These are phyloP conservation scores for Stegastes partitus DNA, from an alignment of 2,113 vertebrate genomes.

Conservation along the genomic window DNA sequence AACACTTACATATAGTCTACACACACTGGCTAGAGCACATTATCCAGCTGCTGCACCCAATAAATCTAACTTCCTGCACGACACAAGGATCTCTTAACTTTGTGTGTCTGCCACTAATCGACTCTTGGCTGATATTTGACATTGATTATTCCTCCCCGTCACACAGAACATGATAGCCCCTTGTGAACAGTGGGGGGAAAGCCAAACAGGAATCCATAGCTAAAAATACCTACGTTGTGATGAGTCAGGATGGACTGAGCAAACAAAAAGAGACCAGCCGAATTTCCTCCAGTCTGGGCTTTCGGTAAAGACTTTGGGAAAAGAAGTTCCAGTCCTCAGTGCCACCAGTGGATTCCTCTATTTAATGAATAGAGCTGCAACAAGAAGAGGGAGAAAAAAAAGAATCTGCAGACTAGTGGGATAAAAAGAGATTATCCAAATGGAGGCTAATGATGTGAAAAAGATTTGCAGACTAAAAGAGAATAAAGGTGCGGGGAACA, in stretches of 20 bases:
- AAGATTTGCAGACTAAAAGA: conserved; percentile 27
- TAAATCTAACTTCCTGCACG: conserved; percentile 10
- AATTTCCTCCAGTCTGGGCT: conserved; percentile 56
- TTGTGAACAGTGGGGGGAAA: conserved; percentile 34
- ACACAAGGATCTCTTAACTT: conserved; percentile 31
- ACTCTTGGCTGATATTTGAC: conserved; percentile 50
- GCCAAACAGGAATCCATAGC: conserved; percentile 73
- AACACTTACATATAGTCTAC: conserved; percentile 26
- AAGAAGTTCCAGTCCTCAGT: conserved; percentile 29
- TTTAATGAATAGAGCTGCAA: conserved; percentile 47
- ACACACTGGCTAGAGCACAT: conserved; percentile 9
- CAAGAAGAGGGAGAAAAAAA: neutral
- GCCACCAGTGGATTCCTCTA: conserved; percentile 41
- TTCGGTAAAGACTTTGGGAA: conserved; percentile 47
- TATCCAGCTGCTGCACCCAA: conserved; percentile 38
- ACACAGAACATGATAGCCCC: conserved; percentile 66
- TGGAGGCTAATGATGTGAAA: conserved; percentile 60
- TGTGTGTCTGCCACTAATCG: conserved; percentile 26
- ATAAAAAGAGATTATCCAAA: conserved; percentile 63
- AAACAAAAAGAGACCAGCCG: conserved; percentile 67
- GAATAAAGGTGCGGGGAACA: conserved; percentile 40
- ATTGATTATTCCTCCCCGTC: conserved; percentile 59
- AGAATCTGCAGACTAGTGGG: conserved; percentile 22
- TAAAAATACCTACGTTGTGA: conserved; percentile 78
- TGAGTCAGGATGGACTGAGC: conserved; percentile 77